Base-by-base conservation (phyloP, 2,797 vertebrate species). In the Spinus pinus region DNA sequence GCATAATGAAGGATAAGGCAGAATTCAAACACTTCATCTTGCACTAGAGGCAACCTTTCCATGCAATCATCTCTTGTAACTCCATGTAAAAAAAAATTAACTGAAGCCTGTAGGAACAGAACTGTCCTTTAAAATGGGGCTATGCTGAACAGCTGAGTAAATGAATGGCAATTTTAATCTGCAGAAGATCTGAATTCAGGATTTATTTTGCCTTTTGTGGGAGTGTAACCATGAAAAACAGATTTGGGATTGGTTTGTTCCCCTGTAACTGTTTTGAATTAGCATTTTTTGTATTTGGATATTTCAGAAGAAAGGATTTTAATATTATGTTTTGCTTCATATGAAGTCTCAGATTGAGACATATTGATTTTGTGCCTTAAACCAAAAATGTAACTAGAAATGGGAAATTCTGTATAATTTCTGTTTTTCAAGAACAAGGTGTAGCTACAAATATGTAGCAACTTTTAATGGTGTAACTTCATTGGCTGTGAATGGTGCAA, bases 171-270 rank as follows among this genome's bases (percentile, higher is more conserved):
- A 56, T 35, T 88, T 56, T 58, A 13, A 69, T 22, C 51, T 72
- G 28, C 10, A 73, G 62, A 72, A 77, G 51, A 56, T 57, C 13
- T 39, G 37, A 65, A 51, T 72, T 85, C 21, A 51, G 67, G 31
- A 75, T 58, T 81, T 83, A 56, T 54, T 90, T 74, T 35, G 35
- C 21, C 25, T 88, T 69, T 86, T 39, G 9, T 70, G 50, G 14
- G 18, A 73, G 4, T 21, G 8, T 54, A 41, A 62, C n/a, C 15
- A 44, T 70, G 54, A 53, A 73, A 94, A 79, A 6, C 8, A 74
- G 8, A 12, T 56, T 46, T 65, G n/a, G 22, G 28, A 3, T 7
- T 31, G 2, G 0, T 30, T 57, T 58, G 47, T 39, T 1, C 3
- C 27, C 10, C 31, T 5, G 1, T 56, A 79, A 58, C 30, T 72